Evolutionary conservation across 2,888 invertebrate species (phyloP), one percentile per base, ranked within the genome.

Genomic region (Scaptomyza reducta): DNA sequence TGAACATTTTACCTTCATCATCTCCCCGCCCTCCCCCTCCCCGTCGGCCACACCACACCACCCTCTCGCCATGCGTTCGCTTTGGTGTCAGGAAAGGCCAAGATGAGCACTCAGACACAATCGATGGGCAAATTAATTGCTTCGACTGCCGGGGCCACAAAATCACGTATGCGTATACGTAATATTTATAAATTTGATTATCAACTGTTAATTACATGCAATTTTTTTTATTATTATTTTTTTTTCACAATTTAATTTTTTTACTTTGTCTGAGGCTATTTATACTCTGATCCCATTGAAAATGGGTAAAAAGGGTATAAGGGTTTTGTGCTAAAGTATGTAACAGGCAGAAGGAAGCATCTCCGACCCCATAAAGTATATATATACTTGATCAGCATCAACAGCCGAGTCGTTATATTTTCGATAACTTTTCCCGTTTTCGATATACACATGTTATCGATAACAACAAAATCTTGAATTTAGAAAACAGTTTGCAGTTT

Each of bases 91-190:
- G 41, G 1, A 49, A 44, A 53, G 70, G 70, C 70, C 64, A 60
- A 56, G 53, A 45, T 35, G 47, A 35, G 63, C 27, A 38, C 61
- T 58, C 51, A 56, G 29, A 5, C 42, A 62, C 66, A 69, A 83
- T 79, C 87, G 84, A 84, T 83, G 84, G 66, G 58, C 55, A 81
- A 76, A 84, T 87, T 84, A 87, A 84, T 81, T 87, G 84, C 70
- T 49, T 40, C 51, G 67, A 74, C 67, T 59, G 53, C 29, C 70
- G 53, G 45, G 45, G 50, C 60, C 60, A 55, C 27, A 47, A 51
- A 53, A 53, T 50, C 59, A 77, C 68, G 56, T 77, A 68, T 85
- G 85, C 81, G 85, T 82, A 85, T 85, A 82, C 81, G 81, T 82
- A 82, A 85, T 82, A 74, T 79, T 50, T 79, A 51, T 35, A 40